phyloP scores from a whole-genome alignment of 2,113 vertebrate genomes.

The Dasyprocta punctata region DNA sequence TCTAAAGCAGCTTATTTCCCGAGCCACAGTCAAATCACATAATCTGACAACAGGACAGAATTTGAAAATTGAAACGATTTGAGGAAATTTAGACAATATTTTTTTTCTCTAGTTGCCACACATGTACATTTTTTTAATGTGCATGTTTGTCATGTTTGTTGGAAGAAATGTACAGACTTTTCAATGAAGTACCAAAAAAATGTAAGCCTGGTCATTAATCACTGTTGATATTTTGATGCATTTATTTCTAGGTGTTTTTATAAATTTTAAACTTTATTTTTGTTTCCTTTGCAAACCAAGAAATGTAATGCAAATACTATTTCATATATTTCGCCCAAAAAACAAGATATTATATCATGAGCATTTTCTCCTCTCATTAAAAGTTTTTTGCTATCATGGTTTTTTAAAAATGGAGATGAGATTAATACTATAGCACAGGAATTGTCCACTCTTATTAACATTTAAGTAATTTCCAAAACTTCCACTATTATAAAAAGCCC shows the following conservation, averaged over 20 bases:
- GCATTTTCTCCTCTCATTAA: not conserved
- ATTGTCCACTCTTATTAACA: not conserved
- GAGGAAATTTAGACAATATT: not conserved
- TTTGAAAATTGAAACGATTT: not conserved
- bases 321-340: not conserved
- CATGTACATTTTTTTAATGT: not conserved
- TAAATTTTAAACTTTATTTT: not conserved
- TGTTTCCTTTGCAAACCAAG: slow-evolving; percentile 3
- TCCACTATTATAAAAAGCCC: not conserved
- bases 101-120: not conserved
- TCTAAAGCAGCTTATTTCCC: not conserved
- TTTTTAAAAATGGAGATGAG: not conserved
- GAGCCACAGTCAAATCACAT: not conserved
- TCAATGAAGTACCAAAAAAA: not conserved
- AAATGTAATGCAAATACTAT: not conserved
- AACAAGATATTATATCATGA: not conserved
- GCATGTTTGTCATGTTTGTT: not conserved
- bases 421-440: not conserved
- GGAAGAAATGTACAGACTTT: not conserved
- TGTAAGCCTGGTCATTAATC: not conserved
- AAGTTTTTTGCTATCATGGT: not conserved
- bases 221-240: not conserved
- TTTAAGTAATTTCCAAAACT: not conserved
- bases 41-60: not conserved
- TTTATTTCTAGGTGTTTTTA: not conserved